Evolutionary conservation across 2,888 invertebrate species (phyloP).

Genomic region (Ochlodes sylvanus): DNA sequence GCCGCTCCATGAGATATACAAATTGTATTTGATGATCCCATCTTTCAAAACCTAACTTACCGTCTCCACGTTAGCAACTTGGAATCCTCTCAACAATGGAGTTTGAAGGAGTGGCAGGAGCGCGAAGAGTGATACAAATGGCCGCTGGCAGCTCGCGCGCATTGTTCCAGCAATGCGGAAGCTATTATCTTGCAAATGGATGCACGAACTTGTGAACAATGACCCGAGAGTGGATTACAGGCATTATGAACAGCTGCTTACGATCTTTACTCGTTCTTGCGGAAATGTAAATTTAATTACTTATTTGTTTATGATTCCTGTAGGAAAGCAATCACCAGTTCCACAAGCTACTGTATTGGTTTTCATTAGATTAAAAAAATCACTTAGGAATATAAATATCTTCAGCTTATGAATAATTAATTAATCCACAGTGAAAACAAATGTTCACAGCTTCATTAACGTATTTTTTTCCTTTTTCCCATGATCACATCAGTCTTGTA

Average conservation of each 20-base stretch:
- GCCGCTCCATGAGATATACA: background rate
- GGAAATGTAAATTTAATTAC: slow-evolving; percentile 2
- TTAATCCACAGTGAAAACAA: no score
- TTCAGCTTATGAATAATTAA: no score
- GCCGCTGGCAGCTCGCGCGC: slow-evolving; percentile 7
- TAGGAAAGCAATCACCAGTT: no score
- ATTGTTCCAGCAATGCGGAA: slow-evolving; percentile 16
- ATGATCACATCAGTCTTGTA: no score
- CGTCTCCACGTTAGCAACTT: slow-evolving; percentile 9
- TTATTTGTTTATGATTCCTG: background rate
- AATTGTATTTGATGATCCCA: background rate
- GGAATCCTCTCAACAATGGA: background rate
- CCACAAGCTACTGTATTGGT: no score
- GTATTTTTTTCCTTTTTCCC: no score
- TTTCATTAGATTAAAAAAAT: no score
- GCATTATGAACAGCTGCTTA: slow-evolving; percentile 20
- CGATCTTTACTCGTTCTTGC: slow-evolving; percentile 4
- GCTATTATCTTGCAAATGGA: slow-evolving; percentile 30
- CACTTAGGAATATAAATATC: no score
- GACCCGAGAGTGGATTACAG: slow-evolving; percentile 22
- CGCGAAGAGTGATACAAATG: slow-evolving; percentile 17
- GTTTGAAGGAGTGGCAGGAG: slow-evolving; percentile 9
- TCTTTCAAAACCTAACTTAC: background rate
- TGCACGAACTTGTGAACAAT: slow-evolving; percentile 18
- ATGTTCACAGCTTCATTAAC: no score